Conservation (phyloP, 2,888 invertebrate genomes). For the Hirtodrosophila histrioides region DNA sequence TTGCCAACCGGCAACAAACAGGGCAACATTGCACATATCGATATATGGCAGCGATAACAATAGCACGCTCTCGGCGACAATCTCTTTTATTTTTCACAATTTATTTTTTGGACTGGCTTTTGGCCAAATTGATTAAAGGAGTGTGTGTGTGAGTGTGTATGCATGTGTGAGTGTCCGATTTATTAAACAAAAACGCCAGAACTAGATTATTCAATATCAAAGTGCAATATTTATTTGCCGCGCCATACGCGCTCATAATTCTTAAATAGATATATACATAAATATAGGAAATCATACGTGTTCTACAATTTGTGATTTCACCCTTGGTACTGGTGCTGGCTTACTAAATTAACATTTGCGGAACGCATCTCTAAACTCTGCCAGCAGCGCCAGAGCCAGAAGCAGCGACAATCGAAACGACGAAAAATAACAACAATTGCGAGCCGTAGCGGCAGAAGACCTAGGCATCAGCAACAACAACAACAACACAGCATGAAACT, state of each 20-base stretch:
- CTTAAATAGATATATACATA: constrained; percentile 7
- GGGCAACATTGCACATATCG: constrained; percentile 34
- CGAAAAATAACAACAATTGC: constrained; percentile 3
- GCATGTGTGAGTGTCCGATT: constrained; percentile 38
- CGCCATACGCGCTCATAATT: constrained; percentile 15
- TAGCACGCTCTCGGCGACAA: constrained; percentile 46
- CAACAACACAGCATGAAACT: constrained; percentile 3
- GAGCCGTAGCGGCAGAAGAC: constrained; percentile 10
- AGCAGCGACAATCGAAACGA: constrained; percentile 3
- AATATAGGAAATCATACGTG: constrained; percentile 3
- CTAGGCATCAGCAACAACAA: constrained; percentile 10
- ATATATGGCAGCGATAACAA: constrained; percentile 28
- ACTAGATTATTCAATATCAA: constrained; percentile 55
- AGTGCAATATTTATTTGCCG: constrained; percentile 39
- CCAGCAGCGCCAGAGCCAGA: constrained; percentile 16
- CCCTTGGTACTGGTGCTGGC: background rate
- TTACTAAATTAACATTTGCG: constrained; percentile 1
- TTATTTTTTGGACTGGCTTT: constrained; percentile 66
- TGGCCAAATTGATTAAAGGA: constrained; percentile 53
- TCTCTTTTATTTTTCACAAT: constrained; percentile 58
- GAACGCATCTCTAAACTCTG: constrained; percentile 8
- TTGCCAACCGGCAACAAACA: constrained; percentile 27
- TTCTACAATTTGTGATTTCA: constrained; percentile 9
- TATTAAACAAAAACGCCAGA: constrained; percentile 59
- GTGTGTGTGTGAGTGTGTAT: constrained; percentile 27